These are phyloP conservation scores for Mesitornis unicolor DNA, from an alignment of 2,113 vertebrate species.

Conservation along the genomic window DNA sequence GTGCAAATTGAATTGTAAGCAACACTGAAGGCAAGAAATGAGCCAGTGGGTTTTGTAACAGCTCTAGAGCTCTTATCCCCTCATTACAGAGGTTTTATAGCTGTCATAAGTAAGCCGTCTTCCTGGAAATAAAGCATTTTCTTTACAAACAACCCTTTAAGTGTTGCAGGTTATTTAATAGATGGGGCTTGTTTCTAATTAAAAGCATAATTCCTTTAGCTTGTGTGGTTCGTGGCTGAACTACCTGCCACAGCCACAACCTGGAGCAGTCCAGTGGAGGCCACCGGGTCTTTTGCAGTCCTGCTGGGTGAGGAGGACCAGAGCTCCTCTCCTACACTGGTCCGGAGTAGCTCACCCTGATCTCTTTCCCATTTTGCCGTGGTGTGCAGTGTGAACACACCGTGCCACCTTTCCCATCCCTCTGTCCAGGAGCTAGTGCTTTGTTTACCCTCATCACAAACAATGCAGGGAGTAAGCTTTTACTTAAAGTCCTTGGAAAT, in stretches of 20 bases:
- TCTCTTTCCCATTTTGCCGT: background rate
- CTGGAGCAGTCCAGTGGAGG: background rate
- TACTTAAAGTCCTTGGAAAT: background rate
- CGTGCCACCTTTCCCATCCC: background rate
- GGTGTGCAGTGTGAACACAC: background rate
- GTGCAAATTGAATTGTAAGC: background rate
- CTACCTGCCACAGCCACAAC: background rate
- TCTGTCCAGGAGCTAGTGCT: background rate
- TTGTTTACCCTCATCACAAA: background rate
- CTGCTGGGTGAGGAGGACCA: background rate
- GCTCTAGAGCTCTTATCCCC: background rate
- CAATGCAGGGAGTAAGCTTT: background rate
- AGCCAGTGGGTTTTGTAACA: background rate
- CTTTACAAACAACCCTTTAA: background rate
- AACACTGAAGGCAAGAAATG: background rate
- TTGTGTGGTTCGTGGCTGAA: background rate
- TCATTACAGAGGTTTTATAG: conserved; percentile 26
- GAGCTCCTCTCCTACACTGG: background rate
- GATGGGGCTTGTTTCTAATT: background rate
- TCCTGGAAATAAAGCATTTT: conserved; percentile 7
- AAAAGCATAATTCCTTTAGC: background rate
- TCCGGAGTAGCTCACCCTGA: background rate
- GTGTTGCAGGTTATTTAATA: background rate
- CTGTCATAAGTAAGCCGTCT: background rate
- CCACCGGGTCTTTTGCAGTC: background rate